Evolutionary conservation across 2,797 vertebrate species (phyloP), one percentile per base, ranked within the genome.

Genomic region (Harpagifer antarcticus): DNA sequence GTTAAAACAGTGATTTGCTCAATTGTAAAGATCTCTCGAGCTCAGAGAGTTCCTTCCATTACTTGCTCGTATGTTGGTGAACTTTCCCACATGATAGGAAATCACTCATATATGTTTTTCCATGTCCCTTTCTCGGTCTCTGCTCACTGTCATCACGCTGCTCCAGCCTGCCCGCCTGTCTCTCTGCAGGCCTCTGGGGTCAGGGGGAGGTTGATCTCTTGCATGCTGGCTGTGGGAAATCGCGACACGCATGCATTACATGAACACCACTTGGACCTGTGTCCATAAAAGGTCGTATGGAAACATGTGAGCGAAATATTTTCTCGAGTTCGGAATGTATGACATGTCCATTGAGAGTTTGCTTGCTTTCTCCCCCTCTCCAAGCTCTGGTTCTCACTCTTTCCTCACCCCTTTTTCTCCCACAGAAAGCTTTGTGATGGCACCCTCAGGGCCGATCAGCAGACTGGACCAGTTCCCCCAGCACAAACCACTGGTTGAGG

Each of bases 241-340:
- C 48, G 11, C 78, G 9, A 76, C 81, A 75, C 13, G 17, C 75
- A 72, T 61, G 81, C 73, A 65, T 59, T 78, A 66, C 69, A 68
- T 49, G 49, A 61, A 65, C 84, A 62, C 31, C 74, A 63, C 42
- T 65, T 72, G 47, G 72, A 83, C 81, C 23, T 0, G 68, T 87
- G 79, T 84, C 92, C 92, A 89, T 91, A 93, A 89, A 92, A 91
- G 90, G 90, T 78, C 65, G 72, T 43, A 27, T 69, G 65, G 76
- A 82, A 82, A 81, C 72, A 78, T 88, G 69, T 20, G 76, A 81
- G 43, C 23, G 20, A 70, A 57, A 73, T 47, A 66, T 17, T 83
- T 72, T 73, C 80, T 58, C 0, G 14, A 60, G n/a, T 62, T 68
- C 68, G 87, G 87, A 90, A 90, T 90, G 86, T 58, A 31, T 70